Evolutionary conservation across 2,888 invertebrate genomes (phyloP).

Genomic region (Metacarcinus magister): DNA sequence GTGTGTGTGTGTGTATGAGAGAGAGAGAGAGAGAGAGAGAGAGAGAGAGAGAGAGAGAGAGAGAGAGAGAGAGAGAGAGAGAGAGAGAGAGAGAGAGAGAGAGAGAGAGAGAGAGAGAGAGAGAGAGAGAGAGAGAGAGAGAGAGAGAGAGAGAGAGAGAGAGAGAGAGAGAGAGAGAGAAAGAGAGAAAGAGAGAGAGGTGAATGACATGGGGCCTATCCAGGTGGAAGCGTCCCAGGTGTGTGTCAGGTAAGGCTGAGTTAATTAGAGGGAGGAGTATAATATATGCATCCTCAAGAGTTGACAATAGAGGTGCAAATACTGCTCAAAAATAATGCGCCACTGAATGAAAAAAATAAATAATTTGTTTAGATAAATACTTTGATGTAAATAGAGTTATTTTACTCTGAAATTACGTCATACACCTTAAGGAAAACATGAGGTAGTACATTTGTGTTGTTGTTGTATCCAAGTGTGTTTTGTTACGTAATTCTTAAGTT

Average conservation of each 20-base stretch:
- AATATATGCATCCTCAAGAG: constrained; percentile 1
- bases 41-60: not conserved
- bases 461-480: not conserved
- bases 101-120: not conserved
- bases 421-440: not conserved
- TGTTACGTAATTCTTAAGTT: not conserved
- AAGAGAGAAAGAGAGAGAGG: not conserved
- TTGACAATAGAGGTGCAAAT: constrained; percentile 23
- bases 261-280: constrained; percentile 39
- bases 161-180: not conserved
- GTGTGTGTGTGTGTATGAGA: not conserved
- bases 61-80: not conserved
- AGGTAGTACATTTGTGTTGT: not conserved
- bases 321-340: not conserved
- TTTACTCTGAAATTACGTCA: not conserved
- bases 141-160: constrained; percentile 5
- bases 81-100: not conserved
- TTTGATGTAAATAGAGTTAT: not conserved
- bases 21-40: not conserved
- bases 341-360: constrained; percentile 29
- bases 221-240: not conserved
- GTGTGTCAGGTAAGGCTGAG: constrained; percentile 36
- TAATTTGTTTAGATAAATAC: not conserved
- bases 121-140: constrained; percentile 8
- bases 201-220: constrained; percentile 35